phyloP scores from a whole-genome alignment of 2,113 vertebrate genomes.

The Ciconia stormi region DNA sequence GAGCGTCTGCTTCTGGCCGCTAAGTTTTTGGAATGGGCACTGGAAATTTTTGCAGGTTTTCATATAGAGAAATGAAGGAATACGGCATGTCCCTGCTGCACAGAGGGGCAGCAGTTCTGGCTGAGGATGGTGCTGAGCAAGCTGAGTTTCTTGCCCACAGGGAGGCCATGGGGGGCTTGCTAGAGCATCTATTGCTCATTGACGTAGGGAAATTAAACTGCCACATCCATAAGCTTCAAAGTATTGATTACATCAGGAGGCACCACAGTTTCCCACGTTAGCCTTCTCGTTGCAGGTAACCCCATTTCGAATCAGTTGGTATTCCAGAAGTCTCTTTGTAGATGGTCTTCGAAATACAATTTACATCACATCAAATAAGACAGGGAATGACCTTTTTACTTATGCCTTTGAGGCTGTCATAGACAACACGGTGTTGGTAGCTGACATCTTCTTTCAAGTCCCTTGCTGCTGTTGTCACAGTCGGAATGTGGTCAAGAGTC shows the following conservation, averaged over 20 bases:
- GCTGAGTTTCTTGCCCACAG: neutral
- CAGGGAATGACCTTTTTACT: constrained; percentile 32
- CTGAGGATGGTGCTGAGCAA: neutral
- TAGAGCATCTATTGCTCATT: constrained; percentile 1
- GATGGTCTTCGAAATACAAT: constrained; percentile 31
- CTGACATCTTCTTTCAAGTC: constrained; percentile 41
- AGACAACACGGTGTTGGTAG: neutral
- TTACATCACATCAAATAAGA: constrained; percentile 6
- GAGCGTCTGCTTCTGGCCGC: neutral
- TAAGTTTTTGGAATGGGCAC: neutral
- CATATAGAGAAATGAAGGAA: neutral
- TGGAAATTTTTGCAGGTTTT: neutral
- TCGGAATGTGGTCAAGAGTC: neutral
- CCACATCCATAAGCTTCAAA: neutral
- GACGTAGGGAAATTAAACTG: constrained; percentile 21
- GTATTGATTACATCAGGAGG: neutral
- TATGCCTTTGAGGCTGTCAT: constrained; percentile 20
- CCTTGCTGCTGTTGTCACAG: neutral
- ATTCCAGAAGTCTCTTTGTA: neutral
- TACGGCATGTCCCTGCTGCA: neutral
- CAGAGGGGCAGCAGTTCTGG: neutral
- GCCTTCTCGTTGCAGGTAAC: neutral
- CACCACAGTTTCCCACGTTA: neutral
- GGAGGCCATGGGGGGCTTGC: neutral
- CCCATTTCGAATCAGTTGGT: neutral